Conservation (phyloP, 2,797 vertebrate genomes). For the Spinus olivaceus region DNA sequence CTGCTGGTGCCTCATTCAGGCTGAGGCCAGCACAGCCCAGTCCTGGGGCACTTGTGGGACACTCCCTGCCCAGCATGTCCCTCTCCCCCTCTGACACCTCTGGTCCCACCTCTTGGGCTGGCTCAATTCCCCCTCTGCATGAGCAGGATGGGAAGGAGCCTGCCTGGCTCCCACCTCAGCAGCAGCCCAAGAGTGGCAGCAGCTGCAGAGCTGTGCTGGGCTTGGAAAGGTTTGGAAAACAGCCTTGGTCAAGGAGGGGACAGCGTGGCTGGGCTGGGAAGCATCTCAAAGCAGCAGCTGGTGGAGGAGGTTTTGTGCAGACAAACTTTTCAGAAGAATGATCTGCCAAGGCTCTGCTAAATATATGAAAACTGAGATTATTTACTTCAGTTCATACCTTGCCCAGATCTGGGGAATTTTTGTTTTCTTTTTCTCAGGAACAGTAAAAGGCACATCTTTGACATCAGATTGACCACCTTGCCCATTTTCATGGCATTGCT, state of each 20-base stretch:
- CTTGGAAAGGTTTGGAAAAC: not conserved
- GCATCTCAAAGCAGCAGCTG: not conserved
- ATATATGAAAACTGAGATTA: not conserved
- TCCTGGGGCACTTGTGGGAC: not conserved
- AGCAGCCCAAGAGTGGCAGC: not conserved
- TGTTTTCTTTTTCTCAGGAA: not conserved
- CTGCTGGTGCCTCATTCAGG: not conserved
- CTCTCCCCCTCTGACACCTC: not conserved
- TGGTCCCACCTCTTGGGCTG: not conserved
- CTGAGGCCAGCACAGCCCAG: not conserved
- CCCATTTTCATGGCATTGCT: not conserved
- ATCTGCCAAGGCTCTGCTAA: not conserved
- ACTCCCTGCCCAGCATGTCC: not conserved
- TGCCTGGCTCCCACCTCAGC: fast-evolving
- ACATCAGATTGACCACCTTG: conserved; percentile 12
- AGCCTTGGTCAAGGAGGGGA: not conserved
- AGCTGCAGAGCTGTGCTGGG: not conserved
- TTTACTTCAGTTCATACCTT: not conserved
- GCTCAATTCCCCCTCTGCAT: fast-evolving
- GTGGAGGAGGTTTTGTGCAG: not conserved
- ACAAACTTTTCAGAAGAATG: not conserved
- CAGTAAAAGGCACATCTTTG: conserved; percentile 12
- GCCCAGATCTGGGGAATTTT: not conserved
- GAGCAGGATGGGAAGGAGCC: not conserved
- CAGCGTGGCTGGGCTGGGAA: not conserved